Percentiles rank a stretch among this genome's conserved stretches.
Conservation (phyloP, 2,888 invertebrate species). For the Meghimatium bilineatum region DNA sequence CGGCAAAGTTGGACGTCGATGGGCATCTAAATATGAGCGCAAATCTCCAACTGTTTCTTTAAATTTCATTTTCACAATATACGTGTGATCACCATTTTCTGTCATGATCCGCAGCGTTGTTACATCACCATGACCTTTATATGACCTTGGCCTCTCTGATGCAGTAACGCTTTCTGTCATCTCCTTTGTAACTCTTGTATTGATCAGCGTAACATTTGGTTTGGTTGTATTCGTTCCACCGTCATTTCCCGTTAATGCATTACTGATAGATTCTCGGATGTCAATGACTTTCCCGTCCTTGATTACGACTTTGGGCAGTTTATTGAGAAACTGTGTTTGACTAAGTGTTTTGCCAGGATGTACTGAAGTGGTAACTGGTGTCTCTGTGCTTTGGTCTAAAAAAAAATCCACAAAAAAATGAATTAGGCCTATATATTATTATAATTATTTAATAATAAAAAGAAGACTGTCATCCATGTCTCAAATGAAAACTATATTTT, state of each 20-base stretch:
- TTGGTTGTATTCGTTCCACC: background rate
- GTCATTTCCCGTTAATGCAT: conserved; percentile 54
- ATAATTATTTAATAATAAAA: no score
- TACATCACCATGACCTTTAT: conserved; percentile 68
- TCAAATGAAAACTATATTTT: no score
- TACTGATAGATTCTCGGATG: conserved; percentile 69
- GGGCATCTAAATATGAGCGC: conserved; percentile 66
- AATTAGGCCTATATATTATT: no score
- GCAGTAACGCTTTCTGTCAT: conserved; percentile 33
- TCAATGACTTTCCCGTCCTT: conserved; percentile 75
- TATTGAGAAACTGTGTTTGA: conserved; percentile 72
- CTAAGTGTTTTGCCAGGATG: conserved; percentile 64
- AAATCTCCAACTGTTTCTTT: conserved; percentile 73
- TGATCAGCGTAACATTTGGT: conserved; percentile 41
- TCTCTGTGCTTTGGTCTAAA: background rate
- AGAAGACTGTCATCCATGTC: no score
- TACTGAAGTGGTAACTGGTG: conserved; percentile 13
- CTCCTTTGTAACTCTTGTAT: conserved; percentile 49
- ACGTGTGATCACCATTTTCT: conserved; percentile 73
- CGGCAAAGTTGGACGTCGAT: conserved; percentile 55
- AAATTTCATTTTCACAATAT: conserved; percentile 76
- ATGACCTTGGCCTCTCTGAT: conserved; percentile 60
- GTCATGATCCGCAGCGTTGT: conserved; percentile 74
- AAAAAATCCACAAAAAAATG: background rate
- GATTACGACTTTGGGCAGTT: conserved; percentile 72